Evolutionary conservation across 2,888 invertebrate genomes (phyloP), one percentile per base, ranked within the genome.

Genomic region (Morpho helenor): DNA sequence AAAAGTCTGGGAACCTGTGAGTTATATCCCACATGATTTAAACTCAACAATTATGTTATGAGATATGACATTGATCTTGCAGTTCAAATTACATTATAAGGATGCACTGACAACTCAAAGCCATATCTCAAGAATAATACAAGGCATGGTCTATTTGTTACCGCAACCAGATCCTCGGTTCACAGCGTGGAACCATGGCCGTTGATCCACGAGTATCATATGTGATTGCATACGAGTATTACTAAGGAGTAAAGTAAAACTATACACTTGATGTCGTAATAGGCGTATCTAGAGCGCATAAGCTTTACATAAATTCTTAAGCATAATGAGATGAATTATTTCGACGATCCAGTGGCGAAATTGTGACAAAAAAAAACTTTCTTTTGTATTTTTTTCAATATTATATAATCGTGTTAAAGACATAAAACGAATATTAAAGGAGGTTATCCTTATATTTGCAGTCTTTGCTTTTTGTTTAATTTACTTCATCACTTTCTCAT

Each of bases 171-270:
- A 70, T 66, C 66, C 51, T 49, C 39, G 45, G 60, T 43, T 60
- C 68, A 65, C 55, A 59, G 52, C 46, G 57, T 63, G 67, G 64
- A 66, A 68, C 68, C 62, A 56, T 62, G 56, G 64, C 63, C 59
- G 57, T 63, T 61, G 57, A 52, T 66, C 63, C 86, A 84, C 86
- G 86, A 75, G 73, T 89, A 88, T 89, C 82, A 67, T 71, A 74
- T 87, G 78, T 75, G 67, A 72, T 70, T 66, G 66, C 49, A 41
- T 22, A 45, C 16, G 49, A 62, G 63, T 59, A 31, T 57, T 66
- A 64, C 43, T 47, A 22, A 44, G 39, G 46, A 42, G 45, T 46
- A 8, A 43, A 46, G 55, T 59, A 54, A 49, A 39, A 45, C 49
- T 56, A 56, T 50, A 43, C 54, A 42, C 48, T 47, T 55, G 16